Percentiles rank a stretch among this genome's conserved stretches.
These are phyloP conservation scores for Serripes groenlandicus DNA, from an alignment of 2,888 invertebrate species.

Conservation along the genomic window DNA sequence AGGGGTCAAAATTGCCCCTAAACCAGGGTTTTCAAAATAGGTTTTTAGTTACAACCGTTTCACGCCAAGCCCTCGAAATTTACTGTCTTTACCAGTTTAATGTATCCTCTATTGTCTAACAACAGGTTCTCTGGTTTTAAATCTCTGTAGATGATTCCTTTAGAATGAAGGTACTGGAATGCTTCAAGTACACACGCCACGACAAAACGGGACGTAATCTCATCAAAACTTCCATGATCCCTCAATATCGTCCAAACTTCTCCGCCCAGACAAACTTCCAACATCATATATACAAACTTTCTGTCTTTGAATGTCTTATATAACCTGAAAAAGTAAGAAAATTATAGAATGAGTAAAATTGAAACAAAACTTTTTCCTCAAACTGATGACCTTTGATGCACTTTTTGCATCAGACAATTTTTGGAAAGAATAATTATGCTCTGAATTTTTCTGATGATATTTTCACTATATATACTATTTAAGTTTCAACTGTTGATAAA, in stretches of 20 bases:
- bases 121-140: constrained; percentile 96
- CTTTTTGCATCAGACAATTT: no score
- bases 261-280: constrained; percentile 98
- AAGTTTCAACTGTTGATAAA: no score
- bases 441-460: no score
- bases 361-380: no score
- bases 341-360: no score
- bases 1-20: no score
- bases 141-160: constrained; percentile 96
- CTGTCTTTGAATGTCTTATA: constrained; percentile 96
- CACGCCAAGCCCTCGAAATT: background rate
- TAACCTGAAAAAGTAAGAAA: constrained; percentile 88
- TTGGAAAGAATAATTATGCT: no score
- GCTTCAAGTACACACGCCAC: constrained; percentile 98
- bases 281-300: constrained; percentile 97
- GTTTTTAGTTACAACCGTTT: no score
- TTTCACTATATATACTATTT: no score
- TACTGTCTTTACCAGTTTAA: constrained; percentile 90
- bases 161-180: constrained; percentile 98
- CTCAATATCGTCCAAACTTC: constrained; percentile 98
- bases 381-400: no score
- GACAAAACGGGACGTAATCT: constrained; percentile 96
- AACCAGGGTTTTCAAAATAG: no score
- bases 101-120: constrained; percentile 96
- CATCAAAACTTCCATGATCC: constrained; percentile 93